Evolutionary conservation across 2,113 vertebrate genomes (phyloP), one percentile per base, ranked within the genome.

Genomic region (Myiagra hebetior): DNA sequence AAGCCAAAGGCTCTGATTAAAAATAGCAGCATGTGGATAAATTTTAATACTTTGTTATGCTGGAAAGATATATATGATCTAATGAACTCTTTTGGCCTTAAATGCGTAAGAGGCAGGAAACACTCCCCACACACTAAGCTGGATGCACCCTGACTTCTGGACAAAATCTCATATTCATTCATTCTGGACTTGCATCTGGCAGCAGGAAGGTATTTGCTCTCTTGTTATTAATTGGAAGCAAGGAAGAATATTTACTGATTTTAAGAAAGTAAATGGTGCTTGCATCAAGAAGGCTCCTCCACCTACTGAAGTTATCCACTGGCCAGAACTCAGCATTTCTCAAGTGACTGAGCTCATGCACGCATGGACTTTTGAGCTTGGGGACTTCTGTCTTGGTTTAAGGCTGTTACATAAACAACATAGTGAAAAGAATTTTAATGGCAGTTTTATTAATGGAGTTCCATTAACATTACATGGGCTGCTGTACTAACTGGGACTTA

Each of bases 371-470:
- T 77, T 82, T 52, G 78, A 94, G 94, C 56, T 27, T 75, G 74
- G 76, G 78, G 93, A 95, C 83, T 91, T 95, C 79, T 95, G 62
- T 33, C 93, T 95, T 65, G 55, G 60, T 90, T 96, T 85, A 93
- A 97, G 24, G 28, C 77, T 74, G 47, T 96, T 97, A 97, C 89
- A 97, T 91, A 97, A 98, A 97, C 97, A 97, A 95, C 93, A 96
- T 1, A 79, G 84, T 55, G 80, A 97, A 97, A 98, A 97, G 98
- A 98, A 98, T 98, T 97, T 98, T 98, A 98, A 98, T 97, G 97
- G 95, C 96, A 93, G 89, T 97, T 97, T 97, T 97, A 97, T 98
- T 97, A 98, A 98, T 95, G 87, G 97, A 86, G 89, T 93, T 91
- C 91, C 95, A 98, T 98, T 98, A 98, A 96, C 87, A 95, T 96